phyloP scores from a whole-genome alignment of 2,888 invertebrate species.

The Rhimphoctona megacephalus region DNA sequence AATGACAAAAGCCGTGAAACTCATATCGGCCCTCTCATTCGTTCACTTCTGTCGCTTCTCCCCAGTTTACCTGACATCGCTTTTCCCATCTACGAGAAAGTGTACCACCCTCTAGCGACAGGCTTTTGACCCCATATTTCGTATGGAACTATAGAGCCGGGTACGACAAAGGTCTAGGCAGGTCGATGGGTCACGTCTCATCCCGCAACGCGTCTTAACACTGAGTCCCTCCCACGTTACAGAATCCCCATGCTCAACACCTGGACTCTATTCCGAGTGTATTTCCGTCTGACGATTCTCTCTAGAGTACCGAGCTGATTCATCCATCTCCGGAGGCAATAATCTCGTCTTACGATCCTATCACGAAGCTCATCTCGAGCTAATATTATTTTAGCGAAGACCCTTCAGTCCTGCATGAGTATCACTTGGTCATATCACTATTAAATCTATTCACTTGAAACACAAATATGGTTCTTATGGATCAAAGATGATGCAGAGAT shows the following conservation, averaged over 20 bases:
- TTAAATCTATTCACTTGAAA: slow-evolving; percentile 48
- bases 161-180: slow-evolving; percentile 34
- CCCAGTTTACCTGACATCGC: not conserved
- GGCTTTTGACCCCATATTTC: slow-evolving; percentile 41
- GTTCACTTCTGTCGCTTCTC: slow-evolving; percentile 9
- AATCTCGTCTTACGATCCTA: slow-evolving; percentile 69
- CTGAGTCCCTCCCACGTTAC: slow-evolving; percentile 22
- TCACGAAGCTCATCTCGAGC: slow-evolving; percentile 74
- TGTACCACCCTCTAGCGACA: slow-evolving; percentile 13
- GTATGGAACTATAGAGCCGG: slow-evolving; percentile 31
- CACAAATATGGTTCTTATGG: slow-evolving; percentile 21
- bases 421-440: slow-evolving; percentile 57
- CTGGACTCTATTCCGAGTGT: slow-evolving; percentile 27
- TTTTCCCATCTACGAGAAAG: slow-evolving; percentile 42
- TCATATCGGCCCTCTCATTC: not conserved
- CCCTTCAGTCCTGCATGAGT: slow-evolving; percentile 65
- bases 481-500: slow-evolving; percentile 19
- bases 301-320: slow-evolving; percentile 31
- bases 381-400: slow-evolving; percentile 76
- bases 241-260: slow-evolving; percentile 49
- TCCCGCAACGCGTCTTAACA: slow-evolving; percentile 39
- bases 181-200: slow-evolving; percentile 51
- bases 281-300: slow-evolving; percentile 53
- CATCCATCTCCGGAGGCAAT: slow-evolving; percentile 69
- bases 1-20: slow-evolving; percentile 28